Base-by-base conservation (phyloP, 1,140 invertebrate species). In the Drosophila simulans region DNA sequence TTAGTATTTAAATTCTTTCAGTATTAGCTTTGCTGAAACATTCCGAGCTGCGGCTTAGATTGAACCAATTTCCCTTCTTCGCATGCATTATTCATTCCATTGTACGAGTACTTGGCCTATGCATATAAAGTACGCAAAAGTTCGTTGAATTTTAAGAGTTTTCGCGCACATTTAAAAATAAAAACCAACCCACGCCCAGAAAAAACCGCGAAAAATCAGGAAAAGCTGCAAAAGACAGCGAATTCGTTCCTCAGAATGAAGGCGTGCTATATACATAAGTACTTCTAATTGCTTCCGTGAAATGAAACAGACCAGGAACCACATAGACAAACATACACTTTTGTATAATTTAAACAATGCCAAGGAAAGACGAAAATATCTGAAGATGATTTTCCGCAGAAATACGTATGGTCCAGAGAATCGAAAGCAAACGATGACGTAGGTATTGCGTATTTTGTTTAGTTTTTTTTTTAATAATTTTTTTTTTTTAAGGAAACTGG, bases 271-370 rank as follows among this genome's bases (percentile, higher is more conserved):
- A 81, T 80, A 57, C 51, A 34, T 55, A 37, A 72, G 55, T 72
- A 49, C 35, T 42, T 78, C 48, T 86, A 86, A 86, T 88, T 88
- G 66, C 80, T 88, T 88, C 84, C 83, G 70, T 81, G 79, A 83
- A 83, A 83, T 27, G 57, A 80, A 75, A 48, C 70, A 63, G 56
- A 70, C 63, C 60, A 66, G 37, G 52, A 68, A 31, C 48, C 48
- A 51, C 58, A 46, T 34, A 46, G 34, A 45, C 34, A 64, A 25
- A 64, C 62, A 52, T 64, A 31, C 20, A 46, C 20, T 46, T 46
- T 55, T 20, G 11, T 66, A 48, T 64, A 75, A 63, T 65, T 76
- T 48, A 66, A 58, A 65, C 60, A 65, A 75, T 75, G 60, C 60
- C 70, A 52, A 7, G 40, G 51, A 60, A 54, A 52, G 39, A 22